These are phyloP conservation scores for Conus ventricosus DNA, from an alignment of 1,140 invertebrate species.

Conservation along the genomic window DNA sequence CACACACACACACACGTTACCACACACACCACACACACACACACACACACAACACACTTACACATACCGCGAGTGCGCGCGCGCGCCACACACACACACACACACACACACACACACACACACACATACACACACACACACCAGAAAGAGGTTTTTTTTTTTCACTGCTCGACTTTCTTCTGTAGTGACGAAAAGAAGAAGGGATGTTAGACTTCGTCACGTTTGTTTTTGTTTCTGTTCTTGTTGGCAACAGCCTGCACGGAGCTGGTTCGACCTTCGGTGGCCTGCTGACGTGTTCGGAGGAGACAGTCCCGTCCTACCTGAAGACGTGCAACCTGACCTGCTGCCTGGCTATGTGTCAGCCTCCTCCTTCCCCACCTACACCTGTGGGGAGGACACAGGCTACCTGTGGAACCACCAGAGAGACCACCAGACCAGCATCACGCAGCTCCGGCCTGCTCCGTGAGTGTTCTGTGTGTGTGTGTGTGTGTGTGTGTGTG, in stretches of 20 bases:
- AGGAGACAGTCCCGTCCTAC: not conserved
- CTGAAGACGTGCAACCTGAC: slow-evolving; percentile 15
- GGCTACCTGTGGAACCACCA: slow-evolving; percentile 24
- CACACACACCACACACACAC: slow-evolving; percentile 9
- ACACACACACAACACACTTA: not conserved
- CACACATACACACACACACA: not conserved
- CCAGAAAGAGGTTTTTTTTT: too few species aligned
- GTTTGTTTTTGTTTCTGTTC: not conserved
- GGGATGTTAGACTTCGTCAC: too few species aligned
- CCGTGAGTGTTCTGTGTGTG: not conserved
- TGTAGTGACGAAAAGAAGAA: too few species aligned
- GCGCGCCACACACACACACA: not conserved
- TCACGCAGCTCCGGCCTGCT: not conserved
- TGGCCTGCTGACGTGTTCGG: not conserved
- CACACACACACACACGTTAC: not conserved
- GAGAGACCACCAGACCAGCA: not conserved
- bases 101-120: not conserved
- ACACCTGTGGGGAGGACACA: slow-evolving; percentile 15
- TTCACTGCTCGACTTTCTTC: too few species aligned
- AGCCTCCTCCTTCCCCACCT: not conserved
- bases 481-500: slow-evolving; percentile 4
- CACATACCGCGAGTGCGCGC: too few species aligned
- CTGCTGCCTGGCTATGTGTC: slow-evolving; percentile 16
- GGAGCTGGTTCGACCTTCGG: not conserved
- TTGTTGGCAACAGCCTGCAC: not conserved